Base-by-base conservation (phyloP, 2,888 invertebrate genomes). In the Lepidocyrtinus sp. region DNA sequence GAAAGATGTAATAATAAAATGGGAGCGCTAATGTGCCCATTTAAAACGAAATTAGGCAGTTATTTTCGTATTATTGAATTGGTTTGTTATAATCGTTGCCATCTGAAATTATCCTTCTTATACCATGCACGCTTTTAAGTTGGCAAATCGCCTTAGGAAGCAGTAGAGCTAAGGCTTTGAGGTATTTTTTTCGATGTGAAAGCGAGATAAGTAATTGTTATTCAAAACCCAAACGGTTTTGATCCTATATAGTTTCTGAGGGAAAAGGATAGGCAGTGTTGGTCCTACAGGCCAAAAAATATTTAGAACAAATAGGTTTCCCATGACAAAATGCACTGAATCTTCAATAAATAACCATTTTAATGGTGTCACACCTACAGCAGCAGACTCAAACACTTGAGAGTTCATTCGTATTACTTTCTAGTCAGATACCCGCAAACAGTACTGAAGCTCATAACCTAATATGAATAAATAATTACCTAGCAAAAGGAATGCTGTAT, bases 351-450 rank as follows among this genome's bases (percentile, higher is more conserved):
- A 78, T 78, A 78, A 78, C 63, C 26, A 50, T 78, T 50, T 78
- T 78, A 68, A 73, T 73, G 68, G 78, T 19, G 61, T 78, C 72
- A 73, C 78, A 78, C 78, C 78, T 78, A 78, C 78, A 69, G 67
- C 59, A 36, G 22, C 78, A 62, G 78, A 78, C 78, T 72, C 67
- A 67, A 72, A 77, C 72, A 77, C 72, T 71, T n/a, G n/a, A n/a
- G n/a, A 77, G 5, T 36, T 7, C 36, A 72, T 71, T 67, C 62
- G 45, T 12, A 27, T 65, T 78, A 72, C 55, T 77, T 71, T 73
- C 36, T 50, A 17, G 17, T 77, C 59, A 26, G 62, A 36, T 27
- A 71, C 72, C 2, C 27, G 21, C 61, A 24, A 67, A 64, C 50
- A 63, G 25, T 77, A 55, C 27, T 67, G 26, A 21, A 62, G 65